Percentiles rank a stretch among this genome's conserved stretches.
phyloP scores from a whole-genome alignment of 2,113 vertebrate genomes.

The Varanus komodoensis region DNA sequence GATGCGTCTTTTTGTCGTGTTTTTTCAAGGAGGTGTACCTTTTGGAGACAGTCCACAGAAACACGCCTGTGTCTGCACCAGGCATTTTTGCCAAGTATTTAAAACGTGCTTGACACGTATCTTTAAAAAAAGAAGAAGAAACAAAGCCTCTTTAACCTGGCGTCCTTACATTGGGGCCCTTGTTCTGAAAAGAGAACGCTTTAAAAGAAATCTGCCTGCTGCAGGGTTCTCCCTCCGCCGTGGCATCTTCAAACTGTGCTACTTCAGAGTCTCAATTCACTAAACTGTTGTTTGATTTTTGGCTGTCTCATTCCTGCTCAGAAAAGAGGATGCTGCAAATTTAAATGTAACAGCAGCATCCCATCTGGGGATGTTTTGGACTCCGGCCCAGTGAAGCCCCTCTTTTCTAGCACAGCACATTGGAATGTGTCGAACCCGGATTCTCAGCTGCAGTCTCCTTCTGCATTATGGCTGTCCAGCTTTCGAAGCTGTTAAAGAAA shows the following conservation, averaged over 20 bases:
- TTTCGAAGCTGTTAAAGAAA: not conserved
- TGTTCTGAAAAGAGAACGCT: not conserved
- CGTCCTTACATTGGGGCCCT: not conserved
- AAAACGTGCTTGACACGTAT: not conserved
- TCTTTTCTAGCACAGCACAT: not conserved
- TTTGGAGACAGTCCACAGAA: not conserved
- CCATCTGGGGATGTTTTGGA: not conserved
- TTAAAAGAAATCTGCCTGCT: not conserved
- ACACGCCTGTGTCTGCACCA: not conserved
- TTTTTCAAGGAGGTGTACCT: not conserved
- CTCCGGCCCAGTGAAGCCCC: not conserved
- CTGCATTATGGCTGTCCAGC: not conserved
- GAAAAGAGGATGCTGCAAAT: not conserved
- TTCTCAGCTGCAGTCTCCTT: not conserved
- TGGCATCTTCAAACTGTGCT: not conserved
- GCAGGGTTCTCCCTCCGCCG: not conserved
- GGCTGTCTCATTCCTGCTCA: not conserved
- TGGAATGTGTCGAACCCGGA: not conserved
- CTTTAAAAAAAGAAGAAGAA: not conserved
- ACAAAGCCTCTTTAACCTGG: not conserved
- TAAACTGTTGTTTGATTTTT: not conserved
- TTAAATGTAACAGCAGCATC: not conserved
- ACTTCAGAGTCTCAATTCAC: not conserved
- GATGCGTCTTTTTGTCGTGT: not conserved
- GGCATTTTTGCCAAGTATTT: not conserved